Percentiles rank a stretch among this genome's conserved stretches.
These are phyloP conservation scores for Periparus ater DNA, from an alignment of 2,797 vertebrate genomes.

Conservation along the genomic window DNA sequence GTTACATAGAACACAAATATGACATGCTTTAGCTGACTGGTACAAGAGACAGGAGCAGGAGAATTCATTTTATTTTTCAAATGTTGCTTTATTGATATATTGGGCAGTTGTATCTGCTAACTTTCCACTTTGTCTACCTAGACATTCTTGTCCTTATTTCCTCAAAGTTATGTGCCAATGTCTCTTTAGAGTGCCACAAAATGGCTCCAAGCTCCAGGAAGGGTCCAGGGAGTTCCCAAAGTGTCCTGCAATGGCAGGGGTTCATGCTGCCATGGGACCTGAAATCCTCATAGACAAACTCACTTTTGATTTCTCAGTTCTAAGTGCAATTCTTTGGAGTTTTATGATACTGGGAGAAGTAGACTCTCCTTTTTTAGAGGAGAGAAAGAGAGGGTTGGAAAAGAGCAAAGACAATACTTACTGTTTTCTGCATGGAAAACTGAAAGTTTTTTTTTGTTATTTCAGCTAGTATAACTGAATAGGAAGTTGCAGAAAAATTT, in stretches of 20 bases:
- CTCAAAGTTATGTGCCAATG: rapidly evolving
- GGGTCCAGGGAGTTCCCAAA: neutral
- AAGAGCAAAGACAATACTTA: neutral
- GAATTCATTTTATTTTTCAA: neutral
- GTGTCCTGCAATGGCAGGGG: neutral
- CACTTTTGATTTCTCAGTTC: neutral
- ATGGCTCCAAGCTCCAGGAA: neutral
- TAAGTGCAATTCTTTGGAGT: neutral
- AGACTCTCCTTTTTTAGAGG: neutral
- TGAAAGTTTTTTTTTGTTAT: neutral
- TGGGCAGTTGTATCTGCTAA: neutral
- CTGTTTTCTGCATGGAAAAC: neutral
- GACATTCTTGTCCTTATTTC: neutral
- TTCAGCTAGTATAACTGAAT: neutral
- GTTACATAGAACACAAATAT: neutral
- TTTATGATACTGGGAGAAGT: neutral
- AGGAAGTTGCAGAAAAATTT: neutral
- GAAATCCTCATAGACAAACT: neutral
- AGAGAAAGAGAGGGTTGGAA: neutral
- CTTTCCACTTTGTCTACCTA: neutral
- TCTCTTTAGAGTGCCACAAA: neutral
- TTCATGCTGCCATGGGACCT: neutral
- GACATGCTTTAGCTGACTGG: neutral
- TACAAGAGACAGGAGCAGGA: neutral
- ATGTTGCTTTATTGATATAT: neutral